Evolutionary conservation across 2,113 vertebrate species (phyloP).

Genomic region (Dromiciops gliroides): DNA sequence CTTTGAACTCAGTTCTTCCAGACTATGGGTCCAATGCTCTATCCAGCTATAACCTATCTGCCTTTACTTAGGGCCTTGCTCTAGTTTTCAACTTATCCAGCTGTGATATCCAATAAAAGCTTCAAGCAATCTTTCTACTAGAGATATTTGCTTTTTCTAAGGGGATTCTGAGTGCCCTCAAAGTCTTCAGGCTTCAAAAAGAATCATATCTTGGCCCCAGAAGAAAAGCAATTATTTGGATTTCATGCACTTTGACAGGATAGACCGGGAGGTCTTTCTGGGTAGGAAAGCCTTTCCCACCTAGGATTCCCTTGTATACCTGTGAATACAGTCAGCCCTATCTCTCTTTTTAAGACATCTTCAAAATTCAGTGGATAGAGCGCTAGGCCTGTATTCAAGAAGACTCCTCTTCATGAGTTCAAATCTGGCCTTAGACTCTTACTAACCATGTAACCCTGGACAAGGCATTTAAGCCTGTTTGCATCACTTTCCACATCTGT

Average conservation of each 20-base stretch:
- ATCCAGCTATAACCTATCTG: no score
- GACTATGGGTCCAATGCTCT: no score
- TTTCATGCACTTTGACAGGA: background rate
- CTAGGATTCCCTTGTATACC: background rate
- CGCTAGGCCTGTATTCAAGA: background rate
- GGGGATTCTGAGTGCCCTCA: background rate
- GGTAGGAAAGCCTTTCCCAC: background rate
- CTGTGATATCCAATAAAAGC: background rate
- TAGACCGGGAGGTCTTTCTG: background rate
- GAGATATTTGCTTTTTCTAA: background rate
- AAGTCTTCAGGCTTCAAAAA: background rate
- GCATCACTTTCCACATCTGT: background rate
- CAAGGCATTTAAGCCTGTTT: background rate
- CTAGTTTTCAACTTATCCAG: background rate
- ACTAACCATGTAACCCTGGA: no score
- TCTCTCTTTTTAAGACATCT: background rate
- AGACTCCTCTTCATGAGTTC: background rate
- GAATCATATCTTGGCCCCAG: background rate
- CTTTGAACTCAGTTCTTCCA: background rate
- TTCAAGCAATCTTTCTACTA: background rate
- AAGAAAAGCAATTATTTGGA: background rate
- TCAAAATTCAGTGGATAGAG: background rate
- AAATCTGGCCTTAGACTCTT: background rate
- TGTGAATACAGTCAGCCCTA: background rate
- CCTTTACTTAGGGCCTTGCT: background rate